Evolutionary conservation across 2,888 invertebrate species (phyloP), one percentile per base, ranked within the genome.

Genomic region (Merodon equestris): DNA sequence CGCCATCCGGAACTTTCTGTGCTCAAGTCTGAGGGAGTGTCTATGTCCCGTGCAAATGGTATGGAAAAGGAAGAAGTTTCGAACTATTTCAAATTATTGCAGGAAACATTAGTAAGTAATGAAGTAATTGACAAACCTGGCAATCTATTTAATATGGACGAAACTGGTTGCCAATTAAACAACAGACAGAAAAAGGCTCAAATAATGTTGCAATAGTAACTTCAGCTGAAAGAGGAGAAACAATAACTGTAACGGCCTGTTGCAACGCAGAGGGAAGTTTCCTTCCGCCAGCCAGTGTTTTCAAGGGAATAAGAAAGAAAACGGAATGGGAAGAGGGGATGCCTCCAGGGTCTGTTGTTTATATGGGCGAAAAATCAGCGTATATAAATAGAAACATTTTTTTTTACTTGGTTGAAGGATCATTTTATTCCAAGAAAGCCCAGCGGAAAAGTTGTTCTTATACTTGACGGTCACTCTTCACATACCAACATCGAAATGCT

Each of bases 381-480:
- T 27, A 50, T 13, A 10, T 36, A 36, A 36, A 7, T 10, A 36
- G 36, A 9, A 10, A 36, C 5, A 36, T 58, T n/a, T n/a, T 58
- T 58, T 2, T 58, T 47, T 58, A 13, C 36, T 4, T 58, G 58
- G 48, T 17, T 47, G 7, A 58, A 44, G 18, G 34, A 57, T 9
- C 57, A 47, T 58, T 58, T 47, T 9, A 57, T 36, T 36, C 34
- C 34, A 34, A 40, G 27, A 27, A 50, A 42, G 13, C 61, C 50
- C 9, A 27, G 12, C 12, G 42, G 42, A 12, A 40, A 48, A 17
- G 18, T 60, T 18, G 14, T 50, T 13, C 40, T 50, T 2, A 10
- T 60, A 60, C 19, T 48, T 42, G 50, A 50, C 13, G 50, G 50
- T 5, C 50, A 61, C 50, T 27, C 50, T 9, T 60, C 50, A 36